These are phyloP conservation scores for Prietella phreatophila DNA, from an alignment of 2,113 vertebrate genomes.

Conservation along the genomic window DNA sequence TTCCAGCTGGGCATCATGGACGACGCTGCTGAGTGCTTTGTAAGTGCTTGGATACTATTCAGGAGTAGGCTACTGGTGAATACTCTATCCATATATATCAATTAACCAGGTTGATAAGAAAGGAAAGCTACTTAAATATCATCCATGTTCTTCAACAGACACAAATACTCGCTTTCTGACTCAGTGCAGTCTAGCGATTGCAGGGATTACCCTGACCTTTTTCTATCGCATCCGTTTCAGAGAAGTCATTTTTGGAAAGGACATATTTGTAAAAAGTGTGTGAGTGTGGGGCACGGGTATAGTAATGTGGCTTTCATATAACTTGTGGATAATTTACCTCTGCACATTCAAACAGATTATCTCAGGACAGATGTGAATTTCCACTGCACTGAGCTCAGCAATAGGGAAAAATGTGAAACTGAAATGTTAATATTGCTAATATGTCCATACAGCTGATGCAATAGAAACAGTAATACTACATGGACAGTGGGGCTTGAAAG, in stretches of 20 bases:
- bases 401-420: not conserved
- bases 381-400: not conserved
- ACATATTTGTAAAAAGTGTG: not conserved
- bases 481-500: too few relatives aligned
- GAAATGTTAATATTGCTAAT: not conserved
- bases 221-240: too few relatives aligned
- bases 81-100: not conserved
- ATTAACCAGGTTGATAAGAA: not conserved
- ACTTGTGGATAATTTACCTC: not conserved
- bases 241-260: not conserved
- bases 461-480: not conserved
- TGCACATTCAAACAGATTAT: not conserved
- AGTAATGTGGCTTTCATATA: not conserved
- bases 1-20: slow-evolving; percentile 91
- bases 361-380: slow-evolving; percentile 2
- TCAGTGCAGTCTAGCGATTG: not conserved
- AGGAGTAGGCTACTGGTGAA: not conserved
- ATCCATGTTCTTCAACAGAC: not conserved
- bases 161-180: not conserved
- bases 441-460: not conserved
- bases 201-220: not conserved
- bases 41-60: slow-evolving; percentile 65
- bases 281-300: too few relatives aligned
- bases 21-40: slow-evolving; percentile 88
- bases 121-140: not conserved